Base-by-base conservation (phyloP, 2,113 vertebrate species). In the Campylomormyrus numenius region DNA sequence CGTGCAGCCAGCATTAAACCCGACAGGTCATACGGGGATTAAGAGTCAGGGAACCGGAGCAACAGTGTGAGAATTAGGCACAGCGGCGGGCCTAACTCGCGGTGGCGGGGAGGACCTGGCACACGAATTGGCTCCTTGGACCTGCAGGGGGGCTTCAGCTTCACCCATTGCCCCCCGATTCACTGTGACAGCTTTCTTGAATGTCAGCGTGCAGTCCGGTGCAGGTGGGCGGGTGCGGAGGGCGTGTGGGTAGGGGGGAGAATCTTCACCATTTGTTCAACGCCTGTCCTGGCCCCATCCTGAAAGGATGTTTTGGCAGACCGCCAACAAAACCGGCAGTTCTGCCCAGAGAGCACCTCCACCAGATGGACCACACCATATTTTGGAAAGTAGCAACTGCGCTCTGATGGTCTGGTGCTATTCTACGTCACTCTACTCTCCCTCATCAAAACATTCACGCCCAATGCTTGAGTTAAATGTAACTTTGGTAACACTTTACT, bases 1-100 rank as follows among this genome's bases (percentile, higher is more conserved):
- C 94, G 93, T 94, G 95, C 93, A 95, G 94, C 94, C 97, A 93
- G 91, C 96, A 98, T 98, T 97, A 96, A 96, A 96, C 93, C 96
- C 97, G 97, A 98, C 97, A 98, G 97, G 97, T 98, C 97, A 97
- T 95, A 95, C 96, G 97, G 97, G 91, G 96, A 98, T 97, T 97
- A 97, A 97, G 98, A 98, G 74, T 80, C 74, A 19, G 74, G 17
- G 17, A 80, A 97, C 96, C 97, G 95, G 95, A 97, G 97, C 96
- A 97, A 97, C 97, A 97, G 97, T 96, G 97, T 96, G 96, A 96
- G 97, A 97, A 96, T 97, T 97, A 97, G 96, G 96, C 97, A 97
- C 97, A 96, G 96, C 97, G 96, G 97, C 96, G 94, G 95, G 94
- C 95, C 96, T 97, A 97, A 97, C 96, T 97, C 96, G 95, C 95